Conservation (phyloP, 2,888 invertebrate genomes). For the Aquatica leii region DNA sequence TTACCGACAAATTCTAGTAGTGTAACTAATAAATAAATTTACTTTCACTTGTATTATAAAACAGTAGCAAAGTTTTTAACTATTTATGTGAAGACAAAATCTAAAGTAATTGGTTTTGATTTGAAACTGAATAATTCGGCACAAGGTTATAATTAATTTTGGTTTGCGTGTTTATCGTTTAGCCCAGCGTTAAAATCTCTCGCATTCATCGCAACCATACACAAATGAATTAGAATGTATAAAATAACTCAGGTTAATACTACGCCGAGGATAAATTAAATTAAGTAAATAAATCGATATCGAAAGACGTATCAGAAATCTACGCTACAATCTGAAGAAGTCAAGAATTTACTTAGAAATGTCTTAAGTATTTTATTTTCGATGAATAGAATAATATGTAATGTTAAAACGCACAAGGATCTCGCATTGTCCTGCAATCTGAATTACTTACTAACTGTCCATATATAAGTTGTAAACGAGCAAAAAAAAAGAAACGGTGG, state of each 20-base stretch:
- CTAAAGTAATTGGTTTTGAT: no score
- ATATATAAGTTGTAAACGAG: slow-evolving; percentile 3
- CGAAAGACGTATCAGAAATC: slow-evolving; percentile 8
- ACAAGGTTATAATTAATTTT: no score
- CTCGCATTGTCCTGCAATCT: slow-evolving; percentile 25
- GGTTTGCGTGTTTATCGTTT: no score
- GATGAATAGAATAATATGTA: slow-evolving; percentile 12
- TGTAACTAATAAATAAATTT: no score
- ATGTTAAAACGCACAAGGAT: background rate
- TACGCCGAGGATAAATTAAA: background rate
- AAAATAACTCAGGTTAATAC: slow-evolving; percentile 6
- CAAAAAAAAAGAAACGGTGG: slow-evolving; percentile 30
- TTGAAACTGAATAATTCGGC: no score
- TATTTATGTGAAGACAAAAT: no score
- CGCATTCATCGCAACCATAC: background rate
- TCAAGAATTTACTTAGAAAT: slow-evolving; percentile 16
- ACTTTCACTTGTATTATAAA: no score
- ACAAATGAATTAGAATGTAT: background rate
- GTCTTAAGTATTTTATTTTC: slow-evolving; percentile 7
- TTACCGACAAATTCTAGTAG: no score
- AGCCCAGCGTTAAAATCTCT: background rate
- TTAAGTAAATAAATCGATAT: slow-evolving; percentile 8
- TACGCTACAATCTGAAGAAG: slow-evolving; percentile 5
- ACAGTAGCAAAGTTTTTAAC: no score
- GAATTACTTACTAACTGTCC: slow-evolving; percentile 31